A percentile compares a stretch with the other conserved stretches of the same genome.
These are phyloP conservation scores for Ammodytes marinus DNA, from an alignment of 2,113 vertebrate species.

Conservation along the genomic window DNA sequence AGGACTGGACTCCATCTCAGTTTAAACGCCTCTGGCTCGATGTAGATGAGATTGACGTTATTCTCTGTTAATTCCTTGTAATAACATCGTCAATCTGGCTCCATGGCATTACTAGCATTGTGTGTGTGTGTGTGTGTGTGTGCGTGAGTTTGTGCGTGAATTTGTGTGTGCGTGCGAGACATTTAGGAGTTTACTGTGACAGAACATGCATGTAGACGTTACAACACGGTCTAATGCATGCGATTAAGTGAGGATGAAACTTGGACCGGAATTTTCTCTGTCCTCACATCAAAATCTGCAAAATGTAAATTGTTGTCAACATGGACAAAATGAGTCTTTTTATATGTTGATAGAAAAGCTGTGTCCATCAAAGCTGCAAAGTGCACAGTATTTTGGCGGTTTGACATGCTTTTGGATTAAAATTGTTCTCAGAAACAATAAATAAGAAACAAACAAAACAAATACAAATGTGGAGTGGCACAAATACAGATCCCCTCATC, in stretches of 20 bases:
- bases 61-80: not conserved
- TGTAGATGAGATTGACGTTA: conserved; percentile 21
- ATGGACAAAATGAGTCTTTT: not conserved
- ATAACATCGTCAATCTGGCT: conserved; percentile 14
- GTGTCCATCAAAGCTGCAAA: not conserved
- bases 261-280: not conserved
- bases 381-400: not conserved
- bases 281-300: conserved; percentile 4
- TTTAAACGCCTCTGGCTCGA: conserved; percentile 28
- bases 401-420: not conserved
- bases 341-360: not conserved
- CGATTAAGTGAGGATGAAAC: not conserved
- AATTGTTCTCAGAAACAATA: not conserved
- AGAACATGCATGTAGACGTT: not conserved
- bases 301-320: conserved; percentile 1
- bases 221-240: not conserved
- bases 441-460: not conserved
- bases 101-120: not conserved
- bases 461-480: not conserved
- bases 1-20: conserved; percentile 36
- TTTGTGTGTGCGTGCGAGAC: not conserved
- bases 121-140: not conserved
- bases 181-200: not conserved
- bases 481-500: not conserved
- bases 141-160: too few species aligned